phyloP scores from a whole-genome alignment of 1,140 invertebrate species.

The Cephus cinctus region DNA sequence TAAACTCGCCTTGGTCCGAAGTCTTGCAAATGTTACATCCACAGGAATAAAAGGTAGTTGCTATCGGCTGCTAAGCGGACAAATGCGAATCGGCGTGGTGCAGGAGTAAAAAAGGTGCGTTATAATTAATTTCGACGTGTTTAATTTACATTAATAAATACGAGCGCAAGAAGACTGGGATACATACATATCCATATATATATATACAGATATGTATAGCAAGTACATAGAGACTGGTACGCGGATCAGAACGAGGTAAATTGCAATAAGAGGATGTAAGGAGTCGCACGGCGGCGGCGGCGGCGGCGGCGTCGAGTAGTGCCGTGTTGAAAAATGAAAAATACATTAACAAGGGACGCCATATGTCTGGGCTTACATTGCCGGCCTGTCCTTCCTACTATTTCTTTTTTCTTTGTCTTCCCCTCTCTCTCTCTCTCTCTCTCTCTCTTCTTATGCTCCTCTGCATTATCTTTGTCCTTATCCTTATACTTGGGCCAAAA shows the following conservation, averaged over 20 bases:
- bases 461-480: no score
- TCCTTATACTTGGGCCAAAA: neutral
- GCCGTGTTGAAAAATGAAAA: no score
- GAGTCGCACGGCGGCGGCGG: no score
- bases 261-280: no score
- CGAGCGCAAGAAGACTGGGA: no score
- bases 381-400: neutral
- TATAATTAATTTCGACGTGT: slow-evolving; percentile 5
- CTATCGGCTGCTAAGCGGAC: neutral
- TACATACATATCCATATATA: no score
- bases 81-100: neutral
- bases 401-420: neutral
- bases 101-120: neutral
- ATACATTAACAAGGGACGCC: no score
- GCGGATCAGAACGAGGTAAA: no score
- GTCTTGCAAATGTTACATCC: neutral
- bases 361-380: no score
- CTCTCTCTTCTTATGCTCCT: slow-evolving; percentile 2
- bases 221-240: no score
- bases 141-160: slow-evolving; percentile 8
- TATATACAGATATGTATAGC: no score
- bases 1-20: neutral
- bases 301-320: no score
- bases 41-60: neutral
- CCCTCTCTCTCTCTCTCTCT: neutral